Evolutionary conservation across 2,888 invertebrate species (phyloP), one percentile per base, ranked within the genome.

Genomic region (Steinernema carpocapsae): DNA sequence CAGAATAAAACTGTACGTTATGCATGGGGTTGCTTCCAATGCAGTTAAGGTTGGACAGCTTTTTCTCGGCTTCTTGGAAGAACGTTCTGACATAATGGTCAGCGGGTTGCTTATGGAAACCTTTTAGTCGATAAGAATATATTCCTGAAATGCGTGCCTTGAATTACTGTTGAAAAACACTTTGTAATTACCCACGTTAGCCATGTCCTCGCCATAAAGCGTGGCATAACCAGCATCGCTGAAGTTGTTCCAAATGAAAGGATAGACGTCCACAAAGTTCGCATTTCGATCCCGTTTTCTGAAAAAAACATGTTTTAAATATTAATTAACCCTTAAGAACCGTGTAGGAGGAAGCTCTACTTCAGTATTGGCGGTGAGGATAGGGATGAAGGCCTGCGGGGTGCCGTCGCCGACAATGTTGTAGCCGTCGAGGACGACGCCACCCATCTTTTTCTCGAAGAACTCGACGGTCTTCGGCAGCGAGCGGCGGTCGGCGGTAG

Each of bases 1-100:
- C n/a, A n/a, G n/a, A n/a, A n/a, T n/a, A n/a, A n/a, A n/a, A n/a
- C n/a, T n/a, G n/a, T 24, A 84, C 83, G 74, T 82, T 88, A 86
- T 93, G 94, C 56, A 92, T 90, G 0, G 93, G 92, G 17, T 90
- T 90, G 22, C 92, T 91, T 0, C 93, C 93, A 22, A 93, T 89
- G 86, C 94, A 94, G 83, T 91, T 91, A 45, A 90, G 90, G 75
- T 91, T 90, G 7, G 29, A 26, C 17, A 32, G 29, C 17, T 1
- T 17, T n/a, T 3, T 14, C 4, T 90, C 88, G 14, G 92, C 91
- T 26, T 93, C 92, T 12, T 93, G 84, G 84, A 92, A 93, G 88
- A 92, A 94, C 0, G 94, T 91, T 42, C 95, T 89, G 89, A 94
- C 92, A 87, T 94, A 95, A 88, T 95, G 95, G 89, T 95, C 93